Evolutionary conservation across 2,113 vertebrate species (phyloP), one percentile per base, ranked within the genome.

Genomic region (Tychaedon coryphoeus): DNA sequence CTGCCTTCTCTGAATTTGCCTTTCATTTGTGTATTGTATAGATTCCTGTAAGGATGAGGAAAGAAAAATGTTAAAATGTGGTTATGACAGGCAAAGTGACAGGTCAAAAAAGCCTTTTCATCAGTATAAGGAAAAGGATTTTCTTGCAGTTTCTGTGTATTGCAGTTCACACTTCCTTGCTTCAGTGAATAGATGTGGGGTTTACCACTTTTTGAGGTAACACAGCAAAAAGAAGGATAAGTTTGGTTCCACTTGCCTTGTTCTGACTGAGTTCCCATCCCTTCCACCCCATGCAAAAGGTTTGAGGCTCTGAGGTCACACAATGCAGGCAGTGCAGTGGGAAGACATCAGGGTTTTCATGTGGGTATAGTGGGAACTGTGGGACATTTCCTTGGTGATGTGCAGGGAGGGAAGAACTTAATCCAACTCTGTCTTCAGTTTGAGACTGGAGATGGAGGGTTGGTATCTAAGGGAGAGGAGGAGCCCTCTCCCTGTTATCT

Each of bases 11-110:
- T 87, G 90, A 86, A 90, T 88, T 77, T 90, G 80, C 65, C 72
- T 95, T 92, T 94, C 92, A 79, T 93, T 91, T 92, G 84, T 92
- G 43, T 61, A 25, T 92, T 94, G 31, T 71, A 86, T 86, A 60
- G 75, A 69, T 92, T 92, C 43, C 67, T 96, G 71, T 80, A 82
- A 90, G 85, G 76, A 79, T 77, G 57, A 9, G 36, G 88, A 91
- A 82, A 92, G 51, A 75, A 88, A 89, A 94, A 82, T 67, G 54
- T 71, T 88, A 54, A 94, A 76, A 54, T 73, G 36, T 53, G 36
- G 16, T 84, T 77, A 51, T 38, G 60, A 12, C 31, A 56, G 62
- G 38, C 54, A 58, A 88, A 92, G 18, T 66, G 14, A 62, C 43
- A 56, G 69, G 66, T 92, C 75, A 83, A 51, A 92, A 70, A 67